phyloP scores from a whole-genome alignment of 2,113 vertebrate species.

The Gallinago paraguaiae region DNA sequence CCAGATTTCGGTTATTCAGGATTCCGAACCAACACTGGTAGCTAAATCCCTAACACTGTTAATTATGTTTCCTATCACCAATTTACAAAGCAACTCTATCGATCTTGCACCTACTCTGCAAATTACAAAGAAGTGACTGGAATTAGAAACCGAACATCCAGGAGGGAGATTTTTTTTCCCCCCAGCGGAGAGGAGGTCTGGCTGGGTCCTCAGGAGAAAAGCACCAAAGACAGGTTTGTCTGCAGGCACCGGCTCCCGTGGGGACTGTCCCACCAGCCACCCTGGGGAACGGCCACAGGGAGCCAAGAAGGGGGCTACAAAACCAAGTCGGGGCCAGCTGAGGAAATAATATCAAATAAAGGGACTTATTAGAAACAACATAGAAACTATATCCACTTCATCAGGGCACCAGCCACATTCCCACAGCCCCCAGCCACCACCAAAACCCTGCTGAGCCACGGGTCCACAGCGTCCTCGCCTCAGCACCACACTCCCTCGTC shows the following conservation, averaged over 20 bases:
- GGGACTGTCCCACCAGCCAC: background rate
- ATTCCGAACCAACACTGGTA: constrained; percentile 47
- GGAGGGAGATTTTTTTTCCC: background rate
- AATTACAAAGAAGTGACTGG: constrained; percentile 7
- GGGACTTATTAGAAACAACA: background rate
- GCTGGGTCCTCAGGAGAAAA: background rate
- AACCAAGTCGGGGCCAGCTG: background rate
- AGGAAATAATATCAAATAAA: background rate
- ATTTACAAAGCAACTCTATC: constrained; percentile 42
- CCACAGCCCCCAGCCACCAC: background rate
- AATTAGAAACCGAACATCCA: background rate
- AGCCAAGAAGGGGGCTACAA: background rate
- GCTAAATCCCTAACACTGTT: constrained; percentile 45
- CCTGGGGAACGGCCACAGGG: background rate
- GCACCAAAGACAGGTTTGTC: background rate
- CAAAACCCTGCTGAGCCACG: background rate
- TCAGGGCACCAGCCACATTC: background rate
- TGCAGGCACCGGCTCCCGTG: background rate
- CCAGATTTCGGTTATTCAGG: constrained; percentile 41
- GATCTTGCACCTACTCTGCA: constrained; percentile 21
- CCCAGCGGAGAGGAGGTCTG: background rate
- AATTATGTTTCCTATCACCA: constrained; percentile 57
- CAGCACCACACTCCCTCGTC: background rate
- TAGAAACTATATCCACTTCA: accelerated
- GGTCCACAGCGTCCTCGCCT: background rate